Conservation (phyloP, 1,140 invertebrate genomes). For the Psix sp. region DNA sequence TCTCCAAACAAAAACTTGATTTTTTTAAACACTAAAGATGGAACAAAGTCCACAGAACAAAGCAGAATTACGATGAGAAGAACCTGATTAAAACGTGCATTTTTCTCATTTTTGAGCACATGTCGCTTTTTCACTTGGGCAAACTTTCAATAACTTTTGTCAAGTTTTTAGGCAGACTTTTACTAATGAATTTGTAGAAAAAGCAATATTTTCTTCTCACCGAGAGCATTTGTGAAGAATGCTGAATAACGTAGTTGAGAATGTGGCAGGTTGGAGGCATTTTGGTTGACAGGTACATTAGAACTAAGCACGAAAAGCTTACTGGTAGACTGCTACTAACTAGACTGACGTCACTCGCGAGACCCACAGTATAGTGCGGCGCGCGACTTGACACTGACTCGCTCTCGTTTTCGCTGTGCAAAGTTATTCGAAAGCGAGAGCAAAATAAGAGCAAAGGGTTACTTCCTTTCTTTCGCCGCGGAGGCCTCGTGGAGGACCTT, state of each 20-base stretch:
- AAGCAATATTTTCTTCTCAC: conserved; percentile 65
- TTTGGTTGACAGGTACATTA: conserved; percentile 16
- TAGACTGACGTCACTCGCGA: conserved; percentile 45
- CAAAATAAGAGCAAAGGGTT: conserved; percentile 52
- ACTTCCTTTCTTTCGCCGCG: conserved; percentile 42
- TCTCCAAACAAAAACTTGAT: no score
- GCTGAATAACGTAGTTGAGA: conserved; percentile 73
- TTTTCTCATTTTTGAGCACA: no score
- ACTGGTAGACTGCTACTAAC: background rate
- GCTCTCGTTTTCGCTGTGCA: conserved; percentile 38
- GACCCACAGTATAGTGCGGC: conserved; percentile 37
- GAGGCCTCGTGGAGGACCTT: conserved; percentile 48
- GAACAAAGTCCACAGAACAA: no score
- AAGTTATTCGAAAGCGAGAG: conserved; percentile 55
- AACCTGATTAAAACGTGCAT: no score
- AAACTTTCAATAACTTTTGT: no score
- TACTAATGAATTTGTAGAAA: no score
- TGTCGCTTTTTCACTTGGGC: no score
- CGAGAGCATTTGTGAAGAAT: conserved; percentile 72
- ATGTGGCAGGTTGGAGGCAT: conserved; percentile 65
- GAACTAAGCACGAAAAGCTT: background rate
- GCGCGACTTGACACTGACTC: conserved; percentile 60
- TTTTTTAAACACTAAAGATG: no score
- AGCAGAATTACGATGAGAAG: no score
- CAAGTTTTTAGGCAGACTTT: no score